These are phyloP conservation scores for Achatina immaculata DNA, from an alignment of 1,140 invertebrate species.

Conservation along the genomic window DNA sequence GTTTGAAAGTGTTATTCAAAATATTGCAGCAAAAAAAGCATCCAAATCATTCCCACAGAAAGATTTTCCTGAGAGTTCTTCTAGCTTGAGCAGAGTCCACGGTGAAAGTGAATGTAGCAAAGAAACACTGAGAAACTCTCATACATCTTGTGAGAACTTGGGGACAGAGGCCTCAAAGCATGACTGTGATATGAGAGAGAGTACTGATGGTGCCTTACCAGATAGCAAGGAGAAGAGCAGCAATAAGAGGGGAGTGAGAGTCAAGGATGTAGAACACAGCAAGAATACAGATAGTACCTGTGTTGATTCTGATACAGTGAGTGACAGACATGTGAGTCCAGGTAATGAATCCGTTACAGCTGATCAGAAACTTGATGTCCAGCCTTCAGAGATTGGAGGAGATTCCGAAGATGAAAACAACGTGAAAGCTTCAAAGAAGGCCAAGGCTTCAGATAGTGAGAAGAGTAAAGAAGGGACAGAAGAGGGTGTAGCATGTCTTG, in stretches of 20 bases:
- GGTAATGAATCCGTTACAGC: constrained; percentile 20
- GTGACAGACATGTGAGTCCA: neutral
- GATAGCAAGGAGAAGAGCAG: neutral
- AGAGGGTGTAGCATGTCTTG: no score
- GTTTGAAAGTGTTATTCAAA: neutral
- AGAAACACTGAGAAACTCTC: no score
- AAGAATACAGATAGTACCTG: neutral
- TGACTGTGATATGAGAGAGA: neutral
- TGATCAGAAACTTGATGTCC: neutral
- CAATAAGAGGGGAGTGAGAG: neutral
- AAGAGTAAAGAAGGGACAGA: constrained; percentile 68
- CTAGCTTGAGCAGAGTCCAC: no score
- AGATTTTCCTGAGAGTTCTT: no score
- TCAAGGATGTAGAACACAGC: neutral
- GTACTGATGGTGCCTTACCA: neutral
- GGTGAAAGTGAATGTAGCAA: no score
- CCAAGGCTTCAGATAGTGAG: no score
- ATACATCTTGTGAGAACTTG: neutral
- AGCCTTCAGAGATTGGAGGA: neutral
- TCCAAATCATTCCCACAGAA: neutral
- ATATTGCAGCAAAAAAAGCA: neutral
- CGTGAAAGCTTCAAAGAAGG: constrained; percentile 30
- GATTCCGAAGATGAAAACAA: constrained; percentile 4
- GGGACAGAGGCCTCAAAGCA: no score
- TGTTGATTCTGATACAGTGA: neutral